These are phyloP conservation scores for Acrocephalus kingi DNA, from an alignment of 2,113 vertebrate species.

Conservation along the genomic window DNA sequence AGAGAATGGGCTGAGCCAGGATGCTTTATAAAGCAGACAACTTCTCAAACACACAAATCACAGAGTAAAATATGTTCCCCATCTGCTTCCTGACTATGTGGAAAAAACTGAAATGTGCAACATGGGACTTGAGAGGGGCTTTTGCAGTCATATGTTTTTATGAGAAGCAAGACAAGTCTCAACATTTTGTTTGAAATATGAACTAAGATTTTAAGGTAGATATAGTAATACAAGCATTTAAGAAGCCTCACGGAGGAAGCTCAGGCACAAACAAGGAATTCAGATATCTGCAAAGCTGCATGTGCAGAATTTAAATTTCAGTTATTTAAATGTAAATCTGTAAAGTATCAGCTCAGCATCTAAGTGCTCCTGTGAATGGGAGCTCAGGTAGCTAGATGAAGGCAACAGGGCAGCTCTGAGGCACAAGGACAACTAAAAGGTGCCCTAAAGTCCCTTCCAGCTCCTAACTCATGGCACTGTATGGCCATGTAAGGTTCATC, in stretches of 20 bases:
- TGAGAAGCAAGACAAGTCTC: background rate
- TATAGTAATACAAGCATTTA: background rate
- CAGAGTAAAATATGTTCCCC: background rate
- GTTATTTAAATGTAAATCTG: constrained; percentile 2
- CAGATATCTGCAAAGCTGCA: background rate
- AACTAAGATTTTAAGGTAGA: background rate
- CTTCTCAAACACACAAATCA: background rate
- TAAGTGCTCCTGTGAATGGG: background rate
- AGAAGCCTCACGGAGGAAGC: background rate
- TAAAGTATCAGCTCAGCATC: background rate
- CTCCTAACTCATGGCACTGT: background rate
- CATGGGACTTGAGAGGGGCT: background rate
- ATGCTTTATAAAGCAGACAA: background rate
- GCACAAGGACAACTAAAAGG: background rate
- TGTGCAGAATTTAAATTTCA: constrained; percentile 33
- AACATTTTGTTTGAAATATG: background rate
- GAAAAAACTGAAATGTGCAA: background rate
- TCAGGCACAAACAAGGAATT: background rate
- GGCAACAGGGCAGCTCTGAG: background rate
- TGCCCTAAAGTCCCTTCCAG: background rate
- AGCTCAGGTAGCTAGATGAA: background rate
- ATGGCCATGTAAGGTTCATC: background rate
- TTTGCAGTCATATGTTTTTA: background rate
- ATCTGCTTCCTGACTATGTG: background rate
- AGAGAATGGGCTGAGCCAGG: background rate